Percentiles rank a stretch among this genome's conserved stretches.
Conservation (phyloP, 2,888 invertebrate species). For the Drosophila mayaguana region DNA sequence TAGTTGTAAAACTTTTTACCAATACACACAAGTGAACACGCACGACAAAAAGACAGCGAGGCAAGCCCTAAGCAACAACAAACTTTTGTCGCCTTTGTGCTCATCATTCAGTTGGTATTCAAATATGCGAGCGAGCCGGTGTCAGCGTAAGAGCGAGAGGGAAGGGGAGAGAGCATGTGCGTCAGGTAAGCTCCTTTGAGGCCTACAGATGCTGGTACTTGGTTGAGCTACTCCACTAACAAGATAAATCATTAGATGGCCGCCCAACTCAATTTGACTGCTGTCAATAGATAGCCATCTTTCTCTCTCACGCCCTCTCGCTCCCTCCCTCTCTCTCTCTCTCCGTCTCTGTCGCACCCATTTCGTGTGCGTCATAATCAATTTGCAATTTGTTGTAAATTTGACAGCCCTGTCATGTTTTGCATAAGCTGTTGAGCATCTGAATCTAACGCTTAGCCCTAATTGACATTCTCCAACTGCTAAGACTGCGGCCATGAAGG, state of each 20-base stretch:
- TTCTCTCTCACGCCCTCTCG: neutral
- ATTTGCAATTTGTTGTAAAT: conserved; percentile 57
- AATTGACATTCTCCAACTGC: conserved; percentile 2
- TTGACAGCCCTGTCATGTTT: conserved; percentile 56
- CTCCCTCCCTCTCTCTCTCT: neutral
- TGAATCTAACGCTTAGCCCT: conserved; percentile 25
- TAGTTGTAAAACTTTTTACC: conserved; percentile 52
- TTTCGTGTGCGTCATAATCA: conserved; percentile 39
- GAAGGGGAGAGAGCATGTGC: neutral
- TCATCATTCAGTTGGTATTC: conserved; percentile 42
- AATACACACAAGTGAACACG: neutral
- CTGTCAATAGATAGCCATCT: conserved; percentile 50
- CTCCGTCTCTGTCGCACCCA: neutral
- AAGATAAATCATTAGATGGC: conserved; percentile 66
- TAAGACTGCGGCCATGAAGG: neutral
- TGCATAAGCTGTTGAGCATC: conserved; percentile 27
- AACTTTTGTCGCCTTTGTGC: conserved; percentile 49
- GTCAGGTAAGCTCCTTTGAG: conserved; percentile 11
- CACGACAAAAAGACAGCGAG: conserved; percentile 1
- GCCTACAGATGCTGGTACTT: conserved; percentile 31
- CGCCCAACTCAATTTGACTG: conserved; percentile 57
- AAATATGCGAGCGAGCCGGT: conserved; percentile 28
- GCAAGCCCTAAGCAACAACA: conserved; percentile 4
- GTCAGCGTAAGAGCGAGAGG: neutral
- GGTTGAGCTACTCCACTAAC: conserved; percentile 41